Evolutionary conservation across 2,888 invertebrate genomes (phyloP), one percentile per base, ranked within the genome.

Genomic region (Cancer borealis): DNA sequence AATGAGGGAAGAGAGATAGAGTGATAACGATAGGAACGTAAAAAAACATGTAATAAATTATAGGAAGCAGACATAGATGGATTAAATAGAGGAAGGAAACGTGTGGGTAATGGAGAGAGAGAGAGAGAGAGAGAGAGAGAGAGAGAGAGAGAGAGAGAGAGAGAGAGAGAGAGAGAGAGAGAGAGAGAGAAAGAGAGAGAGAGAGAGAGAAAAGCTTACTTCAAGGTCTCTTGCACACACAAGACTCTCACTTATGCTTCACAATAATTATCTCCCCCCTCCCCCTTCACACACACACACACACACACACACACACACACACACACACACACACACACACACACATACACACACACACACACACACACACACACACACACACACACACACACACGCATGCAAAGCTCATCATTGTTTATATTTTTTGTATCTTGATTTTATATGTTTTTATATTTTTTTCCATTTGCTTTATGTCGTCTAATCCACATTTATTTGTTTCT

Each of bases 131-230:
- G 92, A 66, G 88, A 49, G 88, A 92, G 30, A 92, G n/a, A n/a
- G n/a, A n/a, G n/a, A n/a, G 92, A 91, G 91, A 91, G 91, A 73
- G 73, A 92, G 73, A 73, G 92, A 73, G 73, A 45, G 79, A 79
- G 91, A 66, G 66, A 66, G 66, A 66, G 91, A 91, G 66, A 60
- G 66, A 91, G 91, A 91, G 91, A 91, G 91, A 91, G 66, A 60
- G 91, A 91, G 91, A 91, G 91, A 91, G 91, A 91, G 91, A 91
- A 66, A 60, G 91, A 91, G 91, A n/a, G 47, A 91, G 54, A 39
- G 66, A 91, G 66, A 90, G 90, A 90, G 90, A 90, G 90, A 90
- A 21, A 47, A 5, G 12, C n/a, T 46, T 14, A 12, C 90, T 45
- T 88, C 45, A 46, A 88, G 88, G 88, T 46, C 45, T 46, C 88